phyloP scores from a whole-genome alignment of 2,797 vertebrate genomes.

The Sebastes minor region DNA sequence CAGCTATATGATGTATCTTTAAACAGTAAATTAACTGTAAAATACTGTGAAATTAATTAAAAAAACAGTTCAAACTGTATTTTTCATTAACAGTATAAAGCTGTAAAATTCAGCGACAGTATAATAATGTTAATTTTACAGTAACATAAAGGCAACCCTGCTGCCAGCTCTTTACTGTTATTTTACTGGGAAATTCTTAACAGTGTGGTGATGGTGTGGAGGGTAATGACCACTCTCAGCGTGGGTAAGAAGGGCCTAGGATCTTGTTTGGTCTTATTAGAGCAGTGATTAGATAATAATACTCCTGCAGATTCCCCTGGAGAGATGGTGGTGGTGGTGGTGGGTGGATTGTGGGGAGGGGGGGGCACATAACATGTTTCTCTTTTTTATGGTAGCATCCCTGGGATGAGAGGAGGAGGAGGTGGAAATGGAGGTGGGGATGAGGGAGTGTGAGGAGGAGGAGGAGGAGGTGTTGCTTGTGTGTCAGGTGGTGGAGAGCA shows the following conservation, averaged over 20 bases:
- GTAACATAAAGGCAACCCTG: too few relatives aligned
- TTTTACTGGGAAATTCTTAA: too few relatives aligned
- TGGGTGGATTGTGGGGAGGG: not conserved
- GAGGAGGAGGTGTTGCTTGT: slow-evolving; percentile 45
- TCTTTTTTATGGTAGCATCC: slow-evolving; percentile 40
- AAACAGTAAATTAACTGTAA: too few relatives aligned
- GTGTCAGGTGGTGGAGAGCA: slow-evolving; percentile 34
- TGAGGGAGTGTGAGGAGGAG: slow-evolving; percentile 23
- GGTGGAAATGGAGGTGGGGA: slow-evolving; percentile 10
- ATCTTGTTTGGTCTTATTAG: slow-evolving; percentile 57
- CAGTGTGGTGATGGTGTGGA: not conserved
- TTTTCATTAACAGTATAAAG: too few relatives aligned
- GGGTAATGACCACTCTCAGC: slow-evolving; percentile 42
- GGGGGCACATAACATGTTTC: slow-evolving; percentile 19
- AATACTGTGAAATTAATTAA: too few relatives aligned
- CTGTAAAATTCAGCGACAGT: too few relatives aligned
- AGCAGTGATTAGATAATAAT: slow-evolving; percentile 61
- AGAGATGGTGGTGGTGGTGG: slow-evolving; percentile 11
- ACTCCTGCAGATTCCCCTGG: slow-evolving; percentile 30
- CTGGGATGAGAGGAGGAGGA: slow-evolving; percentile 20
- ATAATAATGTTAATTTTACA: too few relatives aligned
- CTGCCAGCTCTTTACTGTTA: too few relatives aligned
- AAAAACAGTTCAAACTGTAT: too few relatives aligned
- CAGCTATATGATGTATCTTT: too few relatives aligned
- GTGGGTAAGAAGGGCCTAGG: slow-evolving; percentile 24